Conservation (phyloP, 2,797 vertebrate species). For the Chaetophractus vellerosus region DNA sequence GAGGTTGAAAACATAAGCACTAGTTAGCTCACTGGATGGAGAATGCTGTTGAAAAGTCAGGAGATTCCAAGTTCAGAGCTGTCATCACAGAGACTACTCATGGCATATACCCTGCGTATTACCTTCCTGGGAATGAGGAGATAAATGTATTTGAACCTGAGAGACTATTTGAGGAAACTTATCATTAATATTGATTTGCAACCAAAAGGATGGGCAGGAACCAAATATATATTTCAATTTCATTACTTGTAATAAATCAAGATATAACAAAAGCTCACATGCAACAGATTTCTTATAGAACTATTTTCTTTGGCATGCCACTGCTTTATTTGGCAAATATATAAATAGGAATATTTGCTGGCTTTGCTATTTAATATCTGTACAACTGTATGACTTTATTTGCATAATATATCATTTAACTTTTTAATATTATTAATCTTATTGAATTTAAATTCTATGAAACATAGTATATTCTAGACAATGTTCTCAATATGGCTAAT, state of each 20-base stretch:
- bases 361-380: neutral
- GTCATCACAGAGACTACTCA: neutral
- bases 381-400: conserved; percentile 5
- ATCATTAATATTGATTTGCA: neutral
- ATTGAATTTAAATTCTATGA: neutral
- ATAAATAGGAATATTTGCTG: neutral
- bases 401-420: neutral
- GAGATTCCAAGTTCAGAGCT: neutral
- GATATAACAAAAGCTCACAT: neutral
- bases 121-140: neutral
- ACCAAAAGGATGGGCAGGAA: neutral
- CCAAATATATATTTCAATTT: neutral
- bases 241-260: conserved; percentile 7
- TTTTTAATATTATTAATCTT: neutral
- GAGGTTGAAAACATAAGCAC: neutral
- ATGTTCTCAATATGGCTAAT: neutral
- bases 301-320: neutral
- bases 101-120: neutral
- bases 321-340: neutral
- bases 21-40: neutral
- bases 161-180: neutral
- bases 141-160: neutral
- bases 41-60: neutral
- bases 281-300: neutral
- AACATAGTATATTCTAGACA: neutral